A percentile compares a stretch with the other conserved stretches of the same genome.
Conservation (phyloP, 2,797 vertebrate genomes). For the Perodicticus potto region DNA sequence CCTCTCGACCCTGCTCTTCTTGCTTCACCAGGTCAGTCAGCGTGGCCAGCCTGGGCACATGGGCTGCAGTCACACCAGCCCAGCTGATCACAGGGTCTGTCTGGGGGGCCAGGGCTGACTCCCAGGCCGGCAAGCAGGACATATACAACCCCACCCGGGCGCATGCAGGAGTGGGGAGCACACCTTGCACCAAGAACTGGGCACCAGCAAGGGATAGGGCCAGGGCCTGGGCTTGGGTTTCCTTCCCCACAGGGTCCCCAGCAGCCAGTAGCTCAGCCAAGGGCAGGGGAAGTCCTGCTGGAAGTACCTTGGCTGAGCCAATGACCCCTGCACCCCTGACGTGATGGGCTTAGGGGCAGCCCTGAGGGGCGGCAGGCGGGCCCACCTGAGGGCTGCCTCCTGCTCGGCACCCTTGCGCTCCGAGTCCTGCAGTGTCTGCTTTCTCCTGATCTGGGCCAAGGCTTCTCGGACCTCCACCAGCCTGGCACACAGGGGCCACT, state of each 20-base stretch:
- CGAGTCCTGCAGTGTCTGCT: constrained; percentile 66
- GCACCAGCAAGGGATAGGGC: too few species aligned
- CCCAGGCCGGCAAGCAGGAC: fast-evolving
- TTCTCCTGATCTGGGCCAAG: constrained; percentile 72
- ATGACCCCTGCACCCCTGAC: neutral
- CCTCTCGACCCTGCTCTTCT: constrained; percentile 62
- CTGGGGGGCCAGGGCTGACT: neutral
- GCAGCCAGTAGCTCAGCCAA: fast-evolving
- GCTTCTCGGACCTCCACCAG: constrained; percentile 79
- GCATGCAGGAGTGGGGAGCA: neutral
- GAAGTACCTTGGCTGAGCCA: neutral
- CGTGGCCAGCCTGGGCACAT: constrained; percentile 61
- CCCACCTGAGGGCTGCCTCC: constrained; percentile 68
- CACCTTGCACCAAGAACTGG: neutral
- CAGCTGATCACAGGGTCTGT: neutral
- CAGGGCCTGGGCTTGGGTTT: fast-evolving
- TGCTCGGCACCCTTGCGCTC: constrained; percentile 53
- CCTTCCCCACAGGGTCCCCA: neutral
- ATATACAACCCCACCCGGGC: fast-evolving
- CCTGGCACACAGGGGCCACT: constrained; percentile 28
- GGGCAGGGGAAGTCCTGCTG: neutral
- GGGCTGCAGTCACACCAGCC: neutral
- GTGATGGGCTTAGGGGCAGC: neutral
- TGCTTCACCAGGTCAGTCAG: constrained; percentile 58
- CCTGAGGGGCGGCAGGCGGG: fast-evolving